A percentile compares a stretch with the other conserved stretches of the same genome.
Evolutionary conservation across 2,113 vertebrate genomes (phyloP).

Genomic region (Chionis minor): DNA sequence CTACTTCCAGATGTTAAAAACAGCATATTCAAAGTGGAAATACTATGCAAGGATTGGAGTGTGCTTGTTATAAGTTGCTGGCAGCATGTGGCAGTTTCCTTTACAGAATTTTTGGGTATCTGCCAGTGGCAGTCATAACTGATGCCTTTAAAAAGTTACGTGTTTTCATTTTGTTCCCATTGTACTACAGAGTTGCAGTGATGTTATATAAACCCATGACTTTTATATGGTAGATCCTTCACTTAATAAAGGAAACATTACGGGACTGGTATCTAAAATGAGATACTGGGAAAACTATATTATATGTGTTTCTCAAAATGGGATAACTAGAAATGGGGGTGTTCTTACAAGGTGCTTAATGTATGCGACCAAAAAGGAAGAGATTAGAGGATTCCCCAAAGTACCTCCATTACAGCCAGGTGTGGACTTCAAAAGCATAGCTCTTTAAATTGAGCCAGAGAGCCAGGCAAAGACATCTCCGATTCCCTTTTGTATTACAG

Average conservation of each 20-base stretch:
- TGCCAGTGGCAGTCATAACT: neutral
- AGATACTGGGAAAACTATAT: neutral
- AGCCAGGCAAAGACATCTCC: neutral
- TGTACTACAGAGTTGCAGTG: neutral
- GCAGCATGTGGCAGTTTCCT: neutral
- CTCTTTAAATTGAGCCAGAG: neutral
- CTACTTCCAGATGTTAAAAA: neutral
- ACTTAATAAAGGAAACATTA: neutral
- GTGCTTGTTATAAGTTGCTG: neutral
- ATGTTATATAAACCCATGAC: neutral
- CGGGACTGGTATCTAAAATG: neutral
- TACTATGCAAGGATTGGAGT: neutral
- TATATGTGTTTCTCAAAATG: neutral
- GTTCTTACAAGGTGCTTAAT: neutral
- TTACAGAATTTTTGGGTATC: neutral
- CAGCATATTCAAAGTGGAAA: neutral
- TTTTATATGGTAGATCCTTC: neutral
- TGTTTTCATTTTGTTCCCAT: neutral
- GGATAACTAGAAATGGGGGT: neutral
- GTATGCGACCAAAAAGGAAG: neutral
- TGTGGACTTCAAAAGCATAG: neutral
- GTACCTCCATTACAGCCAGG: neutral
- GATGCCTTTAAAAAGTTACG: neutral
- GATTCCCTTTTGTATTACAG: neutral
- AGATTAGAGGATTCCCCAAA: neutral